Evolutionary conservation across 2,113 vertebrate species (phyloP).

Genomic region (Anas platyrhynchos): DNA sequence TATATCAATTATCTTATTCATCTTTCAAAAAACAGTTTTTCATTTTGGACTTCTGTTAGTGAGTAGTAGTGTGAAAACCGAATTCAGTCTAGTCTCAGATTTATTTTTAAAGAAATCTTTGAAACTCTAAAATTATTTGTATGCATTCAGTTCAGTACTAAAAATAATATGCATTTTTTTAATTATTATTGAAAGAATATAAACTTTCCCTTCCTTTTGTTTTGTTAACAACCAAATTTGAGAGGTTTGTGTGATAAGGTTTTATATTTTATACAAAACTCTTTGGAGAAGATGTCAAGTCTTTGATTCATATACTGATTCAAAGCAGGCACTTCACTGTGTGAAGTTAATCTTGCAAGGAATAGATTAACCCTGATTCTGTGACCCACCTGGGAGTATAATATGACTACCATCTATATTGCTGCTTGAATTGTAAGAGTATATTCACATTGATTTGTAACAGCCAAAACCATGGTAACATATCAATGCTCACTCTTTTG

Average conservation of each 20-base stretch:
- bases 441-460: slow-evolving; percentile 63
- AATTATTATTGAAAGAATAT: neutral
- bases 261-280: neutral
- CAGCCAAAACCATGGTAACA: slow-evolving; percentile 27
- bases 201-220: neutral
- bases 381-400: slow-evolving; percentile 11
- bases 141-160: neutral
- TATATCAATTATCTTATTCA: neutral
- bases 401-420: slow-evolving; percentile 36
- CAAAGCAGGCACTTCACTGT: slow-evolving; percentile 5
- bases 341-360: slow-evolving; percentile 61
- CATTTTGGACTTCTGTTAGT: neutral
- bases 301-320: slow-evolving; percentile 50
- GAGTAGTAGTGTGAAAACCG: neutral
- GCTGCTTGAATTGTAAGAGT: slow-evolving; percentile 18
- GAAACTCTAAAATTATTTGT: neutral
- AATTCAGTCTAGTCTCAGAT: neutral
- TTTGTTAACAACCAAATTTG: neutral
- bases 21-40: neutral
- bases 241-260: neutral
- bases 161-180: neutral
- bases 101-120: neutral
- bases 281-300: slow-evolving; percentile 1
- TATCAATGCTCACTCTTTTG: slow-evolving; percentile 33
- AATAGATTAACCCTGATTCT: slow-evolving; percentile 58